A percentile compares a stretch with the other conserved stretches of the same genome.
These are phyloP conservation scores for Cantharis lateralis DNA, from an alignment of 2,888 invertebrate species.

Conservation along the genomic window DNA sequence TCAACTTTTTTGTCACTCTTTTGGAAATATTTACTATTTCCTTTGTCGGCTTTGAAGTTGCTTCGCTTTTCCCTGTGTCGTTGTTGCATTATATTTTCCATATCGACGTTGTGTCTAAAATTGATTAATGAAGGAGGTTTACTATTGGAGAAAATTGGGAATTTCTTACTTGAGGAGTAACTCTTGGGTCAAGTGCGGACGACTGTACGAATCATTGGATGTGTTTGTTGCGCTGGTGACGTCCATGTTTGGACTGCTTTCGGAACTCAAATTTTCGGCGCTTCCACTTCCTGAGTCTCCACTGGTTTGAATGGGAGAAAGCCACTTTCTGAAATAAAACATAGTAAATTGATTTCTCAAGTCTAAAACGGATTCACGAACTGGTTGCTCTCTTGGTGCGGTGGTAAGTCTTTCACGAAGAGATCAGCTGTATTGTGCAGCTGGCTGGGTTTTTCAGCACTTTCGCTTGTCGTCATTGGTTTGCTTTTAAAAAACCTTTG, in stretches of 20 bases:
- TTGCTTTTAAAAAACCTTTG: slow-evolving; percentile 69
- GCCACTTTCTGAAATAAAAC: slow-evolving; percentile 52
- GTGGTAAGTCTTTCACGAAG: slow-evolving; percentile 44
- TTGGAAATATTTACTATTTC: slow-evolving; percentile 43
- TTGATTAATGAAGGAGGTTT: background rate
- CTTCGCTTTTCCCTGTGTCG: slow-evolving; percentile 68
- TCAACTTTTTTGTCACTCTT: slow-evolving; percentile 39
- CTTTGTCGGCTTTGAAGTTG: slow-evolving; percentile 55
- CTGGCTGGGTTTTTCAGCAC: slow-evolving; percentile 46
- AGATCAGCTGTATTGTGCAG: slow-evolving; percentile 50
- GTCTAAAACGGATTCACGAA: slow-evolving; percentile 2
- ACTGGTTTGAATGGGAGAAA: slow-evolving; percentile 57
- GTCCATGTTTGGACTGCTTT: slow-evolving; percentile 62
- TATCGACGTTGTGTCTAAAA: slow-evolving; percentile 76
- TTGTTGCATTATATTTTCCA: slow-evolving; percentile 80
- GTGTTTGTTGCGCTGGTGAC: slow-evolving; percentile 58
- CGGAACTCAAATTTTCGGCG: slow-evolving; percentile 64
- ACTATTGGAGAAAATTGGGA: background rate
- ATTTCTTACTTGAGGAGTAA: slow-evolving; percentile 58
- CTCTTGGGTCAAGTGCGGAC: slow-evolving; percentile 64
- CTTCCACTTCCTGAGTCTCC: slow-evolving; percentile 64
- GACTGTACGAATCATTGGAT: slow-evolving; percentile 56
- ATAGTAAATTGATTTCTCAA: background rate
- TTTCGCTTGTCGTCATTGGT: slow-evolving; percentile 64
- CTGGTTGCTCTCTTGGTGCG: slow-evolving; percentile 40